phyloP scores from a whole-genome alignment of 2,888 invertebrate genomes.

The Oscheius sp. region DNA sequence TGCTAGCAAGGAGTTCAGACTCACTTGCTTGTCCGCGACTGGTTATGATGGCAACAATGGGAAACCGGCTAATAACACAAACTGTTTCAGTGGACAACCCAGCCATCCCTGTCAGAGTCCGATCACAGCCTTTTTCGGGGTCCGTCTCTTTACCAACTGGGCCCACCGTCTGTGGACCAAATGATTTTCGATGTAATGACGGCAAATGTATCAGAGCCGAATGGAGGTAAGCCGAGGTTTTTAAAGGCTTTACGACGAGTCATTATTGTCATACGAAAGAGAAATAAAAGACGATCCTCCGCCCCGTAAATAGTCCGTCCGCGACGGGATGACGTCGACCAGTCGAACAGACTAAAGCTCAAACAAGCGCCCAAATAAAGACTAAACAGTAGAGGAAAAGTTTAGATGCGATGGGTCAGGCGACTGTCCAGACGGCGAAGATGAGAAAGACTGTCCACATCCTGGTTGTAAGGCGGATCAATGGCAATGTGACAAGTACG shows the following conservation, averaged over 20 bases:
- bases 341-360: constrained; percentile 16
- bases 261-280: too few species aligned
- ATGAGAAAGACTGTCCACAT: constrained; percentile 78
- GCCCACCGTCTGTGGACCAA: constrained; percentile 66
- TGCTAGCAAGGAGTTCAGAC: background rate
- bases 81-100: constrained; percentile 36
- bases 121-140: constrained; percentile 34
- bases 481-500: constrained; percentile 90
- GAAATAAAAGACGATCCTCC: too few species aligned
- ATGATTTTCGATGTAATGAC: constrained; percentile 73
- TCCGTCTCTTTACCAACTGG: constrained; percentile 49
- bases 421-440: constrained; percentile 81
- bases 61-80: background rate
- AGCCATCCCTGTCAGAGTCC: constrained; percentile 10
- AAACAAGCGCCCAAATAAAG: background rate
- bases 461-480: constrained; percentile 90
- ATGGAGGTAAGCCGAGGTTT: constrained; percentile 52
- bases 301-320: background rate
- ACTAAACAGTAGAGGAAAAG: background rate
- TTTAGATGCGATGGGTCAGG: constrained; percentile 70
- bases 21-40: constrained; percentile 1
- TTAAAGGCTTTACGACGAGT: background rate
- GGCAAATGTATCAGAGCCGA: constrained; percentile 89
- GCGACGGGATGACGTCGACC: background rate
- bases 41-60: background rate